A percentile compares a stretch with the other conserved stretches of the same genome.
Conservation (phyloP, 23 tunicate genomes). For the Styela clava region DNA sequence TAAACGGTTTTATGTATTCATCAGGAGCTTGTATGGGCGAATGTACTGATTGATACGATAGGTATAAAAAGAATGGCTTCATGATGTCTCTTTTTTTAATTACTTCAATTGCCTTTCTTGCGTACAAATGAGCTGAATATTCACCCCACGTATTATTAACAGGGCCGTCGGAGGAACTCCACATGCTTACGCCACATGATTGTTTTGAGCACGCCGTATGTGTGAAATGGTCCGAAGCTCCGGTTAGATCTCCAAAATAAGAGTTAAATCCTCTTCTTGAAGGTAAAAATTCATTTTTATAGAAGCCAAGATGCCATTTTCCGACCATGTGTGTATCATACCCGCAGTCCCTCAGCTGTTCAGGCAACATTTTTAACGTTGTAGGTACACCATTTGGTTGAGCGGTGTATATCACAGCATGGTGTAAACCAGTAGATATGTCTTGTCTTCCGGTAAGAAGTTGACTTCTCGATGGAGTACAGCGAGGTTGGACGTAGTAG, state of each 20-base stretch:
- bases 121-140: slow-evolving; percentile 39
- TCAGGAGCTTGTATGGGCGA: slow-evolving; percentile 60
- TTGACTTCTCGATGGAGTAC: slow-evolving; percentile 61
- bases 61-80: slow-evolving; percentile 52
- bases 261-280: slow-evolving; percentile 57
- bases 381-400: slow-evolving; percentile 43
- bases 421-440: slow-evolving; percentile 72
- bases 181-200: slow-evolving; percentile 43
- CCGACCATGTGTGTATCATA: slow-evolving; percentile 77
- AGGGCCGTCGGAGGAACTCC: slow-evolving; percentile 46
- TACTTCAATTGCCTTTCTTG: slow-evolving; percentile 36
- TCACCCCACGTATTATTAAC: slow-evolving; percentile 52
- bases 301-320: slow-evolving; percentile 79
- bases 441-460: slow-evolving; percentile 63
- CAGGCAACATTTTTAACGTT: slow-evolving; percentile 39
- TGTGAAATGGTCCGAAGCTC: slow-evolving; percentile 34
- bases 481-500: slow-evolving; percentile 53
- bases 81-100: slow-evolving; percentile 10
- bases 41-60: slow-evolving; percentile 77
- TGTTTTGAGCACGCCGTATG: slow-evolving; percentile 1
- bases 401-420: slow-evolving; percentile 37
- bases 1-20: slow-evolving; percentile 11
- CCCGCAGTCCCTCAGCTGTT: slow-evolving; percentile 50
- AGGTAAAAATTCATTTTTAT: slow-evolving; percentile 38
- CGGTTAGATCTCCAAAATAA: slow-evolving; percentile 29